Conservation (phyloP, 2,113 vertebrate genomes). For the Arothron firmamentum region DNA sequence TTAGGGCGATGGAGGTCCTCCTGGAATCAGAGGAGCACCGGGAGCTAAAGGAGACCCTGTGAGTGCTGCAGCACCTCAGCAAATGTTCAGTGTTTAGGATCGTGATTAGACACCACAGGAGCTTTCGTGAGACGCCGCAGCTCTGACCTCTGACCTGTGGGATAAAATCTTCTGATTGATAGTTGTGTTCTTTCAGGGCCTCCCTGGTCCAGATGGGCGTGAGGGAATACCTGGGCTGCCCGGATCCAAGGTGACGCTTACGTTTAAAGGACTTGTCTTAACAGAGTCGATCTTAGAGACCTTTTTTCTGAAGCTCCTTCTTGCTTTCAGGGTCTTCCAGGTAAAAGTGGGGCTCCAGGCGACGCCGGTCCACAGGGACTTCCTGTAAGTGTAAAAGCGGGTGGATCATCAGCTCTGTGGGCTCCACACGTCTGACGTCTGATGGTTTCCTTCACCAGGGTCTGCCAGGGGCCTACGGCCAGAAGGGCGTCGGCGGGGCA, state of each 20-base stretch:
- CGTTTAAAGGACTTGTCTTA: not conserved
- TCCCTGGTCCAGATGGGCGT: conserved; percentile 85
- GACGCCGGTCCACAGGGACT: conserved; percentile 85
- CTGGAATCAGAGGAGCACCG: conserved; percentile 85
- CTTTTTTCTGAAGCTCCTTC: not conserved
- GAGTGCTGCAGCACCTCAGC: conserved; percentile 53
- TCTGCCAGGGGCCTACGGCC: conserved; percentile 84
- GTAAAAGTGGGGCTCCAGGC: conserved; percentile 88
- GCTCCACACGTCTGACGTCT: not conserved
- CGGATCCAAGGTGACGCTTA: conserved; percentile 78
- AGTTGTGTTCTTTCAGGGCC: conserved; percentile 73
- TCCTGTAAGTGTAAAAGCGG: conserved; percentile 79
- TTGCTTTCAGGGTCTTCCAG: conserved; percentile 81
- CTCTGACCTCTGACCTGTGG: not conserved
- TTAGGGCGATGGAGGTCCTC: conserved; percentile 81
- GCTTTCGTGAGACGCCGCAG: too few species aligned
- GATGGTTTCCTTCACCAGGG: conserved; percentile 68
- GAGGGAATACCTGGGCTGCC: conserved; percentile 96
- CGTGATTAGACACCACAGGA: not conserved
- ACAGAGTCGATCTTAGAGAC: not conserved
- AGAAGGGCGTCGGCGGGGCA: conserved; percentile 80
- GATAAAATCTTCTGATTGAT: not conserved
- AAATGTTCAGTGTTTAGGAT: not conserved
- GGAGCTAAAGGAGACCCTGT: conserved; percentile 90
- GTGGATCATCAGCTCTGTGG: not conserved